Evolutionary conservation across 2,113 vertebrate species (phyloP).

Genomic region (Caracal caracal): DNA sequence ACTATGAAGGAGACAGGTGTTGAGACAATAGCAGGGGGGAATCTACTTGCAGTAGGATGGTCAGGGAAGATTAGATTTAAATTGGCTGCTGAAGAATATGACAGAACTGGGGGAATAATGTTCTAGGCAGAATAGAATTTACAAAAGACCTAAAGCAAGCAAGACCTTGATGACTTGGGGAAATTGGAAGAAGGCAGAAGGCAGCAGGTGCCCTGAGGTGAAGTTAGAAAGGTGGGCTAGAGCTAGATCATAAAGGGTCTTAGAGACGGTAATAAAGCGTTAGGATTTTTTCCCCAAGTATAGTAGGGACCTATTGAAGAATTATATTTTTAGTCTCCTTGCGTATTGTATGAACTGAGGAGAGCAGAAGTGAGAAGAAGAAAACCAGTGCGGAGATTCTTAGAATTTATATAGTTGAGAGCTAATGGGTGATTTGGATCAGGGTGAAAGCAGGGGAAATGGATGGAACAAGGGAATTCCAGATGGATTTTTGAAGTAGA

Average conservation of each 20-base stretch:
- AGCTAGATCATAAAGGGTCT: neutral
- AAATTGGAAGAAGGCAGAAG: slow-evolving; percentile 1
- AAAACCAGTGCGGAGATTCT: neutral
- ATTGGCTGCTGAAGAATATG: neutral
- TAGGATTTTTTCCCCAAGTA: neutral
- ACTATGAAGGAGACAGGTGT: neutral
- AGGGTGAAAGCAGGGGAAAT: neutral
- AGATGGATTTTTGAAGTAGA: neutral
- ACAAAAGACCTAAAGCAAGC: neutral
- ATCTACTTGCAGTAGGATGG: neutral
- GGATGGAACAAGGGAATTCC: neutral
- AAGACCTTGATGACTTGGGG: neutral
- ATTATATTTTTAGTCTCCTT: neutral
- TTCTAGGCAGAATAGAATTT: slow-evolving; percentile 40
- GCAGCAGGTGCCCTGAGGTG: neutral
- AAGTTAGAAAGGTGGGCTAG: neutral
- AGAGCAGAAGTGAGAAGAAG: neutral
- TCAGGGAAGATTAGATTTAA: slow-evolving; percentile 12
- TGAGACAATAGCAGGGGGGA: neutral
- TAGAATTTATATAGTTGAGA: neutral
- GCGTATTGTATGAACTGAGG: neutral
- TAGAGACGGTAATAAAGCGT: neutral
- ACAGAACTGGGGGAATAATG: neutral
- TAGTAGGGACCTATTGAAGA: neutral
- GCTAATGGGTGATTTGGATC: neutral